phyloP scores from a whole-genome alignment of 2,113 vertebrate genomes.

The Rhinoptilus africanus region DNA sequence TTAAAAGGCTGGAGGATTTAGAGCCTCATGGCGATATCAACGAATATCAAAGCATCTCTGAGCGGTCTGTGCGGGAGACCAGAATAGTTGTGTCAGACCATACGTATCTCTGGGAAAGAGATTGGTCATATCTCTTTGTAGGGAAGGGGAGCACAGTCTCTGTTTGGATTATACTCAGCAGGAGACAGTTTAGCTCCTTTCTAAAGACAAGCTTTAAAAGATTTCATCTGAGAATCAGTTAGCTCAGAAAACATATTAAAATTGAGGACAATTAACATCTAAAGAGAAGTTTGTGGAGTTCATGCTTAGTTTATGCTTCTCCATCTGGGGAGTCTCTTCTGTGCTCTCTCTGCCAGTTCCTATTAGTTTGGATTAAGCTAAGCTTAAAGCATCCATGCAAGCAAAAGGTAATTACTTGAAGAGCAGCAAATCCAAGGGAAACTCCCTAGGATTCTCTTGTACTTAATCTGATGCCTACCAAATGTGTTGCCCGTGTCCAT shows the following conservation, averaged over 20 bases:
- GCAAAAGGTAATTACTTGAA: neutral
- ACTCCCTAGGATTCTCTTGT: neutral
- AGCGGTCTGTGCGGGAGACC: neutral
- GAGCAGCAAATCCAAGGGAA: neutral
- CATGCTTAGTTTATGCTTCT: neutral
- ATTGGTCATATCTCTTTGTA: slow-evolving; percentile 11
- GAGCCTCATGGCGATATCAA: neutral
- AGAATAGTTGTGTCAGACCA: neutral
- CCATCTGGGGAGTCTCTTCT: neutral
- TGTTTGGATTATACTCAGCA: slow-evolving; percentile 12
- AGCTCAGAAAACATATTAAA: neutral
- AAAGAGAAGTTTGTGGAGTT: neutral
- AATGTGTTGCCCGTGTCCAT: neutral
- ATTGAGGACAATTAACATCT: slow-evolving; percentile 31
- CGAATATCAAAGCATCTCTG: slow-evolving; percentile 32
- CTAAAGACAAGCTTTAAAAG: neutral
- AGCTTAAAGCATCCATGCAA: neutral
- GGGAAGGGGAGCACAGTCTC: neutral
- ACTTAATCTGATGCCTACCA: neutral
- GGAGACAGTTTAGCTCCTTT: slow-evolving; percentile 28
- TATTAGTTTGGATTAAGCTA: slow-evolving; percentile 28
- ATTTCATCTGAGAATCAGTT: neutral
- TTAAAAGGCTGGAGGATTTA: slow-evolving; percentile 25
- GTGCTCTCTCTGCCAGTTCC: neutral
- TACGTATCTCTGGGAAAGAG: neutral